Evolutionary conservation across 2,797 vertebrate genomes (phyloP).

Genomic region (Harpagifer antarcticus): DNA sequence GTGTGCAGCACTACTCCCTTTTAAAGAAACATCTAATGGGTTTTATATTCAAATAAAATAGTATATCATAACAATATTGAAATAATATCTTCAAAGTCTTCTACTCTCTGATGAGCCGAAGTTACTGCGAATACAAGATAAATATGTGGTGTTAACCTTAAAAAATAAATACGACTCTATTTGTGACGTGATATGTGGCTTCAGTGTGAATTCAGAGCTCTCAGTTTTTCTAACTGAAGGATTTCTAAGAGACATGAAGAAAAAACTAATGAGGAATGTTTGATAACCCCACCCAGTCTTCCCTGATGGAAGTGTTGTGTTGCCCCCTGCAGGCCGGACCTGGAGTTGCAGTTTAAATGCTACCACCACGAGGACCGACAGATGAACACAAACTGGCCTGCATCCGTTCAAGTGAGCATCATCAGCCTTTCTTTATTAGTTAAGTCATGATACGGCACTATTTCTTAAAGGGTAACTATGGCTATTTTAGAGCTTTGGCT

Average conservation of each 20-base stretch:
- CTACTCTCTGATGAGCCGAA: too few species aligned
- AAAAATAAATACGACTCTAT: too few species aligned
- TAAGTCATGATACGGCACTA: too few species aligned
- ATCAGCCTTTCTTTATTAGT: constrained; percentile 72
- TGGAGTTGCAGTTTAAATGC: constrained; percentile 98
- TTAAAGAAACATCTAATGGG: too few species aligned
- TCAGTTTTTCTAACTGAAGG: constrained; percentile 23
- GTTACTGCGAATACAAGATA: too few species aligned
- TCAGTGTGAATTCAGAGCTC: constrained; percentile 5
- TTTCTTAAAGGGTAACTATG: neutral
- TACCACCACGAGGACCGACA: constrained; percentile 98
- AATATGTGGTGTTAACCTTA: too few species aligned
- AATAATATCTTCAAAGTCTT: too few species aligned
- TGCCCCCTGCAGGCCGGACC: constrained; percentile 88
- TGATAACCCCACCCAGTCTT: constrained; percentile 53
- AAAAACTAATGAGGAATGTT: constrained; percentile 56
- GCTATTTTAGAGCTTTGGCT: neutral
- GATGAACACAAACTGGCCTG: constrained; percentile 98
- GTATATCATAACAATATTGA: too few species aligned
- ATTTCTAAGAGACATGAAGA: constrained; percentile 26
- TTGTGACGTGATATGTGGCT: too few species aligned
- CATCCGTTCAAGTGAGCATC: constrained; percentile 93
- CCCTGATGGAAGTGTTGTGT: constrained; percentile 41
- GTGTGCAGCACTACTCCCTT: too few species aligned
- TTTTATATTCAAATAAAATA: too few species aligned